Percentiles rank a stretch among this genome's conserved stretches.
Evolutionary conservation across 2,888 invertebrate genomes (phyloP).

Genomic region (Gari tellinella): DNA sequence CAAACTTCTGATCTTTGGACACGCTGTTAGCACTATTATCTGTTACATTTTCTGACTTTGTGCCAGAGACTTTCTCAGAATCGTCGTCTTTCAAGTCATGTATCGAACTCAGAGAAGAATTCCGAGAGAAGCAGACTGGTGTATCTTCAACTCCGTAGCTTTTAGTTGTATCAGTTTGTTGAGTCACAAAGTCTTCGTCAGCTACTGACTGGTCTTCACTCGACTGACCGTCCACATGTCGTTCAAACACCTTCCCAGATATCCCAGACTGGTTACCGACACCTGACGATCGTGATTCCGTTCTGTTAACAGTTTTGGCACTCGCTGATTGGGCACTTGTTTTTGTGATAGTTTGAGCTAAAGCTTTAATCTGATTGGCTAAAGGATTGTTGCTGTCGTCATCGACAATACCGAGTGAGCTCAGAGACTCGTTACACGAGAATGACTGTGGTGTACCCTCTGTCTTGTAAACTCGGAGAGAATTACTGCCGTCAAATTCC

Average conservation of each 20-base stretch:
- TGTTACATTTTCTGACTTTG: conserved; percentile 7
- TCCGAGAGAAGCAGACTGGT: conserved; percentile 87
- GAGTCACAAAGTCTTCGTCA: conserved; percentile 21
- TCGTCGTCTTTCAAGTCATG: conserved; percentile 59
- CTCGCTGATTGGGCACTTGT: not conserved
- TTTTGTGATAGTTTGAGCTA: conserved; percentile 31
- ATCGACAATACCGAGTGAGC: conserved; percentile 78
- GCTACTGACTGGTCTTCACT: conserved; percentile 67
- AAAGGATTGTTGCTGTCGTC: conserved; percentile 65
- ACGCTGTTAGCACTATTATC: conserved; percentile 22
- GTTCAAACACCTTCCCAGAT: conserved; percentile 43
- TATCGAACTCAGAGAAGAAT: conserved; percentile 80
- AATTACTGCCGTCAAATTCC: conserved; percentile 64
- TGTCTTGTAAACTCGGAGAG: conserved; percentile 72
- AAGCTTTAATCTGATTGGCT: conserved; percentile 42
- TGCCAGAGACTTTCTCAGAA: conserved; percentile 1
- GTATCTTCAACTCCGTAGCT: conserved; percentile 93
- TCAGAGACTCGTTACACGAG: conserved; percentile 82
- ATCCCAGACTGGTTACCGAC: conserved; percentile 29
- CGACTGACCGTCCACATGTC: conserved; percentile 75
- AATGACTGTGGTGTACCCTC: conserved; percentile 82
- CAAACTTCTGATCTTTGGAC: conserved; percentile 17
- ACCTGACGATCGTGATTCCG: conserved; percentile 33
- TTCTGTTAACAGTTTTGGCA: conserved; percentile 5
- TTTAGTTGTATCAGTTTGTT: conserved; percentile 31